Percentiles rank a stretch among this genome's conserved stretches.
Conservation (phyloP, 2,113 vertebrate genomes). For the Misgurnus mizolepis region DNA sequence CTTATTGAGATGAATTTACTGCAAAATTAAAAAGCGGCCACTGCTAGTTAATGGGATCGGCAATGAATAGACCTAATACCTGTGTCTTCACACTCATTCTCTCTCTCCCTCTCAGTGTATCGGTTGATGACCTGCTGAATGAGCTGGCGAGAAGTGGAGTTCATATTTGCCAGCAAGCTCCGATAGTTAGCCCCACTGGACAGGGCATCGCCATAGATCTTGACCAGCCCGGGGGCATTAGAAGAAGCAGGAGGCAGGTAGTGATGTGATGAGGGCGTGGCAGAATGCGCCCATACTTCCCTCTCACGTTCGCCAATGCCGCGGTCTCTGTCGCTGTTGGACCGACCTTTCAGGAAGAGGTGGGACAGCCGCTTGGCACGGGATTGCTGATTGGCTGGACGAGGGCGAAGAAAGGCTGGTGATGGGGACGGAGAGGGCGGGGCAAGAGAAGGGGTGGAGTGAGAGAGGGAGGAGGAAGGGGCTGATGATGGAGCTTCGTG, state of each 20-base stretch:
- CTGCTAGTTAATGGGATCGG: too few species aligned
- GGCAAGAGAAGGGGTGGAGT: slow-evolving; percentile 74
- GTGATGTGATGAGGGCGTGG: slow-evolving; percentile 77
- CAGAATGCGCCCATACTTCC: slow-evolving; percentile 82
- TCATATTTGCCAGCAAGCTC: slow-evolving; percentile 75
- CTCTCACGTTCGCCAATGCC: slow-evolving; percentile 74
- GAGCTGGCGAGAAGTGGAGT: slow-evolving; percentile 77
- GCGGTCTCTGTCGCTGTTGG: slow-evolving; percentile 77
- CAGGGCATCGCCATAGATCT: slow-evolving; percentile 79
- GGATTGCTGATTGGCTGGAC: slow-evolving; percentile 71
- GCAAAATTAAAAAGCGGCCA: too few species aligned
- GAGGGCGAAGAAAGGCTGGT: slow-evolving; percentile 76
- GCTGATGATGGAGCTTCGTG: slow-evolving; percentile 72
- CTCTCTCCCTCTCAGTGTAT: slow-evolving; percentile 77
- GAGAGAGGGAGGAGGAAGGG: slow-evolving; percentile 72
- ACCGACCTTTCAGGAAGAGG: slow-evolving; percentile 82
- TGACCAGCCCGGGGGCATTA: slow-evolving; percentile 79
- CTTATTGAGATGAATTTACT: too few species aligned
- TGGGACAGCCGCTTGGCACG: slow-evolving; percentile 88
- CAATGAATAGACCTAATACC: slow-evolving; percentile 53
- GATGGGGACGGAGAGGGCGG: slow-evolving; percentile 72
- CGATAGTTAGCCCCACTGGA: slow-evolving; percentile 80
- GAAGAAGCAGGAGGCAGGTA: slow-evolving; percentile 74
- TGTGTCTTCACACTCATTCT: slow-evolving; percentile 72
- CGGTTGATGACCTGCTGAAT: slow-evolving; percentile 80